Conservation (phyloP, 2,888 invertebrate genomes). For the Alcis repandata region DNA sequence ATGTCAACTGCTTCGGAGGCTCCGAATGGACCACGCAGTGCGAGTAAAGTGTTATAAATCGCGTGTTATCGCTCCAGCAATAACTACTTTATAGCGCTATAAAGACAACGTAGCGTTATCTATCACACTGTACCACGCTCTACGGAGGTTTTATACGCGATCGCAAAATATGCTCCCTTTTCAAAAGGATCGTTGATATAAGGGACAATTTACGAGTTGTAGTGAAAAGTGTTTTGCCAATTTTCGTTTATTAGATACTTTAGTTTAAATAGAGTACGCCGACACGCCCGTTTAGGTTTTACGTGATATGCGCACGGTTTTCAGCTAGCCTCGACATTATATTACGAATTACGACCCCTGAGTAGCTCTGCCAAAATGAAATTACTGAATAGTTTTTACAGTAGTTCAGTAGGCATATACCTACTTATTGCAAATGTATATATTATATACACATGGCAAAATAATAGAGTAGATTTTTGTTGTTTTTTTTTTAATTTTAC, state of each 20-base stretch:
- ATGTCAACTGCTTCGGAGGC: slow-evolving; percentile 49
- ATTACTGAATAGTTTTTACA: no score
- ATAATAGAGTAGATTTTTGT: no score
- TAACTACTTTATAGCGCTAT: slow-evolving; percentile 78
- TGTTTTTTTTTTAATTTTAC: no score
- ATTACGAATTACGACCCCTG: no score
- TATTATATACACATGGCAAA: not conserved
- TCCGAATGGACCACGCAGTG: slow-evolving; percentile 52
- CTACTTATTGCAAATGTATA: not conserved
- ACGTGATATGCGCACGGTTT: no score
- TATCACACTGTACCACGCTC: slow-evolving; percentile 58
- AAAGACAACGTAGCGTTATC: slow-evolving; percentile 71
- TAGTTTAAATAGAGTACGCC: not conserved
- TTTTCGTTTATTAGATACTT: slow-evolving; percentile 5
- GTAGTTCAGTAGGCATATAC: no score
- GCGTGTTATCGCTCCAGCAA: slow-evolving; percentile 72
- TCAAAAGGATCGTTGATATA: slow-evolving; percentile 16
- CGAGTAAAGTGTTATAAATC: slow-evolving; percentile 76
- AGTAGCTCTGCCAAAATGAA: no score
- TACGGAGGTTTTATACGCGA: slow-evolving; percentile 36
- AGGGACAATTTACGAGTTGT: slow-evolving; percentile 30
- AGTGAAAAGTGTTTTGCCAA: slow-evolving; percentile 26
- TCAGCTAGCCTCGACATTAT: no score
- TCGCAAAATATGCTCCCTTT: slow-evolving; percentile 33
- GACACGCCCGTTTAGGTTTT: not conserved